phyloP scores from a whole-genome alignment of 2,797 vertebrate species.

The Pterois miles region DNA sequence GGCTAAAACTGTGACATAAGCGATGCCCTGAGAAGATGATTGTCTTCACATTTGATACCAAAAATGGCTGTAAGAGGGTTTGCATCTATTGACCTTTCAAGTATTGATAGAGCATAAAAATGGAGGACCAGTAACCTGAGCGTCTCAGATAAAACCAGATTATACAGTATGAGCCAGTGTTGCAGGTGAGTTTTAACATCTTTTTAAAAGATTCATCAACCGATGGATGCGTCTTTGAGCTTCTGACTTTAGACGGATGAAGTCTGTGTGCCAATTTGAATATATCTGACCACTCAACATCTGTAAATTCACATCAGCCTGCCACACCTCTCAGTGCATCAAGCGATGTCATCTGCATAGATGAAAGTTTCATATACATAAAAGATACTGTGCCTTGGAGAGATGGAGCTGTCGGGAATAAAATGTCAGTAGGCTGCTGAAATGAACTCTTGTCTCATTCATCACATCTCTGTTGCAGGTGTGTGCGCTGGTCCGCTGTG shows the following conservation, averaged over 20 bases:
- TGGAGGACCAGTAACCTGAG: background rate
- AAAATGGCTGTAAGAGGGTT: background rate
- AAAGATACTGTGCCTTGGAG: too few species aligned
- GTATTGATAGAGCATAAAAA: background rate
- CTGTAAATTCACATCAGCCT: background rate
- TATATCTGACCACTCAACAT: background rate
- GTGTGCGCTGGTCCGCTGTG: conserved; percentile 91
- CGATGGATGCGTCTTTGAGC: background rate
- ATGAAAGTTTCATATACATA: too few species aligned
- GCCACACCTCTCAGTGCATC: background rate
- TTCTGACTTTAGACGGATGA: background rate
- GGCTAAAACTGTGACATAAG: background rate
- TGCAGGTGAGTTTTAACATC: too few species aligned
- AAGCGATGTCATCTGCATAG: background rate
- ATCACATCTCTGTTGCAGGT: conserved; percentile 80
- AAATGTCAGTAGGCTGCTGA: too few species aligned
- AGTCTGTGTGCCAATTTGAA: background rate
- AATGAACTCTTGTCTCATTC: background rate
- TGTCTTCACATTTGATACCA: background rate
- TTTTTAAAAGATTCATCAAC: background rate
- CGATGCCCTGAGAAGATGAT: background rate
- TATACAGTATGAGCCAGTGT: background rate
- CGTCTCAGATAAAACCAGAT: background rate
- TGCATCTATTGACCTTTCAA: background rate
- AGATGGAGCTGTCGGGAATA: too few species aligned